Base-by-base conservation (phyloP, 2,113 vertebrate species). In the Thryonomys swinderianus region DNA sequence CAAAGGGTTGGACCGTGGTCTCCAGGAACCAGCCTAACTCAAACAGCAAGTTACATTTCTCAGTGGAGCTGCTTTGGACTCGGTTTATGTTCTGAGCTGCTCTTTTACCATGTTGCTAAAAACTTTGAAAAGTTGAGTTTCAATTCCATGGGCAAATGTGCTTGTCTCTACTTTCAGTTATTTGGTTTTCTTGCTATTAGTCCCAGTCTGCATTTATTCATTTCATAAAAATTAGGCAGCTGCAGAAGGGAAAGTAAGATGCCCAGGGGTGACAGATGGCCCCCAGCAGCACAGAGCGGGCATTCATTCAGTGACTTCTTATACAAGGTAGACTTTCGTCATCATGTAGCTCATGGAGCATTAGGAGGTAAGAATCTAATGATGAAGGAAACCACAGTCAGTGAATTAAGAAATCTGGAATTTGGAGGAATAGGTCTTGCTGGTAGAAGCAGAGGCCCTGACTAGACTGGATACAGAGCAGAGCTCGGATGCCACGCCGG, bases 1-100 rank as follows among this genome's bases (percentile, higher is more conserved):
- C 96, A 95, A 96, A 96, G 85, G 42, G 21, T 85, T 64, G 62
- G 62, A 76, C 45, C 14, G 6, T 23, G 25, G 48, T 18, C 40
- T 40, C 55, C 55, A 42, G 88, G 67, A 66, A 25, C 34, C 84
- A 6, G 32, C 30, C 53, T 23, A 16, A 42, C 40, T 53, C 90
- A 51, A 23, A 64, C 0, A 83, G 30, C 79, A 55, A 34, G 74
- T 14, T 51, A 17, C 13, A 7, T 30, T 64, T 94, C 73, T 85
- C 91, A 55, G 5, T 3, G 59, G 40, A 91, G 87, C 85, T 86
- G 94, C 89, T 92, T 84, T 2, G 25, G 74, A 66, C 40, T 86
- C 48, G 6, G 59, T 45, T 67, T 64, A 48, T 4, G 23, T 82
- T 66, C 42, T 74, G 30, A 84, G 7, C 83, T 85, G 42, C 37